Conservation (phyloP, 1,140 invertebrate genomes). For the Drosophila kurseongensis region DNA sequence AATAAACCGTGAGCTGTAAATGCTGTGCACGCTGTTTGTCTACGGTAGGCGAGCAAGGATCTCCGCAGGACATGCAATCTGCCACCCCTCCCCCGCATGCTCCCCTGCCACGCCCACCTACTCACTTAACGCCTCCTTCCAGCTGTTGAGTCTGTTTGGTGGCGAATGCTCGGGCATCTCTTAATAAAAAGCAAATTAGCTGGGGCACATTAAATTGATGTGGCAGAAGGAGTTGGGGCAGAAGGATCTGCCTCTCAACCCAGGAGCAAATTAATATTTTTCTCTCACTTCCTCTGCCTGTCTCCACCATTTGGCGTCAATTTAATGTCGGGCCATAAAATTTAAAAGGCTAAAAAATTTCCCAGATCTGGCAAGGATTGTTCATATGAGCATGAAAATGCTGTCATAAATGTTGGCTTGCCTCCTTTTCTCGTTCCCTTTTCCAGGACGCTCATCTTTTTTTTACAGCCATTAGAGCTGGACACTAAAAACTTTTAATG, state of each 20-base stretch:
- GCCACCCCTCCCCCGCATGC: neutral
- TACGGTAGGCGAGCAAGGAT: slow-evolving; percentile 28
- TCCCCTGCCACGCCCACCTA: neutral
- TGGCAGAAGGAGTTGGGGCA: slow-evolving; percentile 27
- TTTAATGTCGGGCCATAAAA: slow-evolving; percentile 64
- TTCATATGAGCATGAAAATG: slow-evolving; percentile 53
- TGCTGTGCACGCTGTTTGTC: slow-evolving; percentile 46
- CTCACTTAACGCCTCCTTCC: slow-evolving; percentile 28
- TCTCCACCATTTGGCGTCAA: slow-evolving; percentile 36
- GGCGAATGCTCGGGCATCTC: slow-evolving; percentile 38
- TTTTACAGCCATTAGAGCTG: slow-evolving; percentile 45
- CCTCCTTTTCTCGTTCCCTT: slow-evolving; percentile 1
- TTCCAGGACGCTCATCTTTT: slow-evolving; percentile 2
- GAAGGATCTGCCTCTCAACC: slow-evolving; percentile 11
- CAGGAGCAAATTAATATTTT: slow-evolving; percentile 44
- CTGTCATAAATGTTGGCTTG: slow-evolving; percentile 43
- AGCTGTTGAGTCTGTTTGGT: slow-evolving; percentile 15
- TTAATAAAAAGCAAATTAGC: slow-evolving; percentile 81
- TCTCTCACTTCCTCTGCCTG: slow-evolving; percentile 1
- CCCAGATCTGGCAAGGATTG: slow-evolving; percentile 46
- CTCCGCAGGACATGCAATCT: slow-evolving; percentile 33
- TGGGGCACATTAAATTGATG: slow-evolving; percentile 72
- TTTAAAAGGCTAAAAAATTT: slow-evolving; percentile 49
- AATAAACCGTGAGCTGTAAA: slow-evolving; percentile 59
- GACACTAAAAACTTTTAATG: slow-evolving; percentile 46